Evolutionary conservation across 2,888 invertebrate genomes (phyloP), one percentile per base, ranked within the genome.

Genomic region (Lumbricus terrestris): DNA sequence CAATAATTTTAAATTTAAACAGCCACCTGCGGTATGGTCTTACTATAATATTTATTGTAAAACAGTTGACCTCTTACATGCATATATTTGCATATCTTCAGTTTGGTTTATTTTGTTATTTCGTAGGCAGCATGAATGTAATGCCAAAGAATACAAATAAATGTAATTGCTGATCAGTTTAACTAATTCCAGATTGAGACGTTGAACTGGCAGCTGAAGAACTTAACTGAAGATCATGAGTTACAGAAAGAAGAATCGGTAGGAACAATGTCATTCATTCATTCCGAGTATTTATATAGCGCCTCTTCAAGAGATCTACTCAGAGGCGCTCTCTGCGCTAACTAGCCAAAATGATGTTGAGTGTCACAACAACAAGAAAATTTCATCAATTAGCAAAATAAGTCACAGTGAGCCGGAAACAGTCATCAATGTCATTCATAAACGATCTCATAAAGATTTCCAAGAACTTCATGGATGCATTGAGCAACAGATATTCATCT

Each of bases 181-280:
- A 8, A 35, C 85, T 85, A n/a, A 35, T 85, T 85, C 85, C 20
- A 85, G 85, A 85, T 85, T 35, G 85, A 85, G 37, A 85, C 23
- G 34, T 35, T 85, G 85, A 85, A 35, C 34, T 34, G 34, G 34
- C 35, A 85, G 85, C 85, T 85, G 85, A 85, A 85, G 85, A 85
- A 34, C 37, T 34, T 85, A 37, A 85, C 29, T 23, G 35, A 0
- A 23, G 35, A 85, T 23, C 35, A 37, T 85, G 85, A 85, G 18
- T 34, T 37, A 33, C 35, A 37, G 35, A 85, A 85, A 85, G 85
- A 85, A 35, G 8, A 16, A 35, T 23, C 16, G 85, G 85, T 85
- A 85, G 11, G 35, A 85, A 34, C 13, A 35, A 33, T n/a, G n/a
- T n/a, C n/a, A n/a, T n/a, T n/a, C n/a, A n/a, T n/a, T n/a, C n/a